Conservation (phyloP, 1,140 invertebrate genomes). For the Vanessa tameamea region DNA sequence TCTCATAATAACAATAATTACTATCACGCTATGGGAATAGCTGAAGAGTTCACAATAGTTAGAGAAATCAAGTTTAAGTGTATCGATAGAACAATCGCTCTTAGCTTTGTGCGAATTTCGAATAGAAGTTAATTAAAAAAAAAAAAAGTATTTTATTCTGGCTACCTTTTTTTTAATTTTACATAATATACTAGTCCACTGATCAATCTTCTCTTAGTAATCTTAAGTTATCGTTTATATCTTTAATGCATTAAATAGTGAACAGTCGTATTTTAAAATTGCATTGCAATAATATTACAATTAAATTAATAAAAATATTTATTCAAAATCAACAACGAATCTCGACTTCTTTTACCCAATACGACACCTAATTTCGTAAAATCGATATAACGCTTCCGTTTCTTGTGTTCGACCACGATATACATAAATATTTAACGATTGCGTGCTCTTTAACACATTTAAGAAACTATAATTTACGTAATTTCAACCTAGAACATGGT, state of each 20-base stretch:
- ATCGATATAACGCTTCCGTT: conserved; percentile 17
- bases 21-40: conserved; percentile 34
- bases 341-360: not conserved
- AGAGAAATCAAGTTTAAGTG: conserved; percentile 40
- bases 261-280: too few species aligned
- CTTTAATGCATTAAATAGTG: too few species aligned
- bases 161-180: too few species aligned
- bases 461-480: conserved; percentile 15
- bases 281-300: too few species aligned
- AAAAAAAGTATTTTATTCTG: too few species aligned
- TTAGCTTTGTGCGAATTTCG: not conserved
- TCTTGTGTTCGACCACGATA: conserved; percentile 5
- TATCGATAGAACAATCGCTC: not conserved
- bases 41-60: conserved; percentile 30
- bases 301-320: not conserved
- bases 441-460: conserved; percentile 29
- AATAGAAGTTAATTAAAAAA: not conserved
- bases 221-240: too few species aligned
- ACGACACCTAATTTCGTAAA: conserved; percentile 4
- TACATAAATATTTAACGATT: conserved; percentile 23
- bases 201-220: too few species aligned
- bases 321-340: not conserved
- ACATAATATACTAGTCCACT: too few species aligned
- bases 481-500: conserved; percentile 18
- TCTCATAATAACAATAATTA: conserved; percentile 32